Evolutionary conservation across 2,113 vertebrate genomes (phyloP).

Genomic region (Gymnorhina tibicen): DNA sequence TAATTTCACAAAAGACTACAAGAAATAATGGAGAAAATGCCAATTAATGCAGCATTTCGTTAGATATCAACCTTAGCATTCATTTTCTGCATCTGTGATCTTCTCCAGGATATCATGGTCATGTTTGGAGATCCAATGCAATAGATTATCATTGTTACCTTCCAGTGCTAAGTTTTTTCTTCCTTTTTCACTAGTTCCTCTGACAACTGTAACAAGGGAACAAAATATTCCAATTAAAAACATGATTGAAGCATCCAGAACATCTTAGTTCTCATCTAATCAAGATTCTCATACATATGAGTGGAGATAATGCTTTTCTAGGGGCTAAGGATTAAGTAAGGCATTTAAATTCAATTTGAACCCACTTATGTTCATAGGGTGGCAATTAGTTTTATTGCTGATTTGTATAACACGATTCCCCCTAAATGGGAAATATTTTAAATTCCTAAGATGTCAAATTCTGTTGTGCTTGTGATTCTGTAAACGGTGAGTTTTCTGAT

Average conservation of each 20-base stretch:
- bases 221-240: conserved; percentile 34
- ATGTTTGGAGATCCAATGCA: conserved; percentile 59
- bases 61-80: conserved; percentile 15
- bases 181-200: conserved; percentile 70
- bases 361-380: not conserved
- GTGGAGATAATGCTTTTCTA: not conserved
- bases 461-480: not conserved
- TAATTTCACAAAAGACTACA: conserved; percentile 42
- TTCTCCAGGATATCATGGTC: conserved; percentile 25
- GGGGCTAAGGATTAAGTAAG: not conserved
- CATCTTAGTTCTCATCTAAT: not conserved
- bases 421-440: not conserved
- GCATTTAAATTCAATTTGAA: not conserved
- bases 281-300: not conserved
- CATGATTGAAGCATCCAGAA: not conserved
- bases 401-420: not conserved
- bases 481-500: not conserved
- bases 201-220: conserved; percentile 74
- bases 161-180: conserved; percentile 45
- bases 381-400: not conserved
- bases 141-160: conserved; percentile 64
- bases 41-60: conserved; percentile 36
- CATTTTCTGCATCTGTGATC: conserved; percentile 55
- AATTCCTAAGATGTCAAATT: not conserved
- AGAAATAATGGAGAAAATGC: conserved; percentile 57